Conservation (phyloP, 2,888 invertebrate genomes). For the Schizotus pectinicornis region DNA sequence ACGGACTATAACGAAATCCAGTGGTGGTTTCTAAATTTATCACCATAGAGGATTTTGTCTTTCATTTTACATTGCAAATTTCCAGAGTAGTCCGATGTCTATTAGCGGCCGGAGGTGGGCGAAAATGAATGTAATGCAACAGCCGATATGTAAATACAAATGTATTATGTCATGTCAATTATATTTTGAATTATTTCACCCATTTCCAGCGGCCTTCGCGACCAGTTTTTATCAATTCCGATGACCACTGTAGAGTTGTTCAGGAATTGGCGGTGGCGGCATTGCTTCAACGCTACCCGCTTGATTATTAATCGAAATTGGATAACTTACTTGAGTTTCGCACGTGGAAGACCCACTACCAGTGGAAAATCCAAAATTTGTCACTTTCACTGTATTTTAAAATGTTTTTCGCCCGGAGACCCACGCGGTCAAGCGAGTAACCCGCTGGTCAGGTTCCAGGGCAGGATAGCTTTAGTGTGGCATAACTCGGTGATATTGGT, state of each 20-base stretch:
- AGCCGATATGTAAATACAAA: constrained; percentile 3
- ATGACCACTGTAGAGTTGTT: not conserved
- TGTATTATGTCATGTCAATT: constrained; percentile 11
- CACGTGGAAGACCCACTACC: not conserved
- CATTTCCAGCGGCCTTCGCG: not conserved
- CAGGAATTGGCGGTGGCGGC: not conserved
- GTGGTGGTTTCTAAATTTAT: not conserved
- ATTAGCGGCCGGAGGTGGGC: not conserved
- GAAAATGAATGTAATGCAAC: constrained; percentile 1
- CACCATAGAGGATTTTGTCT: not conserved
- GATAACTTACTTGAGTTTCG: not conserved
- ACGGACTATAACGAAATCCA: not conserved
- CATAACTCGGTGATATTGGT: no score
- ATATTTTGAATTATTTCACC: constrained; percentile 1
- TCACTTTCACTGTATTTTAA: not conserved
- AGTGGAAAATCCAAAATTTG: not conserved
- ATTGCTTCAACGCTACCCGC: not conserved
- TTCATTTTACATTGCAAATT: not conserved
- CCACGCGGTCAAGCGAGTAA: no score
- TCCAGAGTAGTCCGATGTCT: not conserved
- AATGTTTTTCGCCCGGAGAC: no score
- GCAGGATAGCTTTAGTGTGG: no score
- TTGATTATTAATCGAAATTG: not conserved
- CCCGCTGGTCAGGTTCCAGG: no score
- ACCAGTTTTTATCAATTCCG: constrained; percentile 1